These are phyloP conservation scores for Netelia melanura DNA, from an alignment of 2,888 invertebrate species.

Conservation along the genomic window DNA sequence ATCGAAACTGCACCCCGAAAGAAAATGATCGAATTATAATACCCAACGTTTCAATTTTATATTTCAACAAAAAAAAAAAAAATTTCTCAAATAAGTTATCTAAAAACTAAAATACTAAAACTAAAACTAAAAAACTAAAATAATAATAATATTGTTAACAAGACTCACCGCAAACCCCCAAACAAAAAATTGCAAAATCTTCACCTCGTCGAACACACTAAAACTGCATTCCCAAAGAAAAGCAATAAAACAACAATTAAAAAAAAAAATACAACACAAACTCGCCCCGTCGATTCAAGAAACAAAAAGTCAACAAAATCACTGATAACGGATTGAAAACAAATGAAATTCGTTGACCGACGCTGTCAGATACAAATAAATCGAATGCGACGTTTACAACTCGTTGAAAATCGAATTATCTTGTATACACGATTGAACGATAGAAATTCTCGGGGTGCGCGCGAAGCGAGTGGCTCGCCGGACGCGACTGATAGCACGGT, in stretches of 20 bases:
- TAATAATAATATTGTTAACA: conserved; percentile 8
- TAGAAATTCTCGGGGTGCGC: conserved; percentile 67
- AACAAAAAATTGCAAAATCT: not conserved
- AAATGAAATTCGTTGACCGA: conserved; percentile 2
- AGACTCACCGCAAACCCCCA: conserved; percentile 52
- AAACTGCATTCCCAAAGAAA: conserved; percentile 61
- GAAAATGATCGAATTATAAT: too few relatives aligned
- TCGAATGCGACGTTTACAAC: conserved; percentile 8
- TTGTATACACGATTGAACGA: conserved; percentile 19
- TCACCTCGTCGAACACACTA: conserved; percentile 43
- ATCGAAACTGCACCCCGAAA: too few relatives aligned
- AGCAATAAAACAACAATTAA: conserved; percentile 26
- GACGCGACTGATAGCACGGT: conserved; percentile 82
- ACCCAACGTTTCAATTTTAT: too few relatives aligned
- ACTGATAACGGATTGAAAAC: conserved; percentile 12
- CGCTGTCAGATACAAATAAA: not conserved
- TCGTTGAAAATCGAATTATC: conserved; percentile 27
- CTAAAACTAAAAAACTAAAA: too few relatives aligned
- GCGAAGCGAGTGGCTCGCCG: conserved; percentile 79
- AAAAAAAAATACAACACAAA: not conserved
- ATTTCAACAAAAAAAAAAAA: not conserved
- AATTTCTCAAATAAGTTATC: not conserved
- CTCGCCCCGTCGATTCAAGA: not conserved
- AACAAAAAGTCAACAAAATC: conserved; percentile 33
- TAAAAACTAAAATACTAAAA: not conserved